phyloP scores from a whole-genome alignment of 2,888 invertebrate genomes.

The Hyposoter dolosus region DNA sequence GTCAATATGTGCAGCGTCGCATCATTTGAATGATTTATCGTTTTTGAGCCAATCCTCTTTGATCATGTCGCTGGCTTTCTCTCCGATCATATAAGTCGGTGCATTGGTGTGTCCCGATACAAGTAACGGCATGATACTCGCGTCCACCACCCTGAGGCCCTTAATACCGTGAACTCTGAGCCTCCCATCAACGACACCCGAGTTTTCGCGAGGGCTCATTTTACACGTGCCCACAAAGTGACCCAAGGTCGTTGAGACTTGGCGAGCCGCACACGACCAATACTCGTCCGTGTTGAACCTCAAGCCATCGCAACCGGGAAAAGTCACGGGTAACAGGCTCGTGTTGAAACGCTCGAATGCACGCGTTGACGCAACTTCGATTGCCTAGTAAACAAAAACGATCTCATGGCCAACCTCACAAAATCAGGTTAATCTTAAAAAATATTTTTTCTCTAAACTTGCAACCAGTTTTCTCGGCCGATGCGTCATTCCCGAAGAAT shows the following conservation, averaged over 20 bases:
- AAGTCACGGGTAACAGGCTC: slow-evolving; percentile 86
- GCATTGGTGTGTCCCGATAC: slow-evolving; percentile 87
- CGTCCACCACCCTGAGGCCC: slow-evolving; percentile 87
- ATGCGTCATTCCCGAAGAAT: not conserved
- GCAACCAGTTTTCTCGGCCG: not conserved
- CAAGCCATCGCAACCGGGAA: slow-evolving; percentile 89
- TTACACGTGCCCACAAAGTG: slow-evolving; percentile 85
- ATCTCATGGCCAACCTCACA: not conserved
- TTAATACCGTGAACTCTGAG: slow-evolving; percentile 86
- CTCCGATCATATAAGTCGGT: slow-evolving; percentile 87
- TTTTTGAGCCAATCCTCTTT: slow-evolving; percentile 83
- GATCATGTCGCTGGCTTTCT: slow-evolving; percentile 87
- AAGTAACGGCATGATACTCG: slow-evolving; percentile 87
- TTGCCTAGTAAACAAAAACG: slow-evolving; percentile 84
- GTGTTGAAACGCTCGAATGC: slow-evolving; percentile 86
- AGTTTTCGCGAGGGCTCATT: slow-evolving; percentile 84
- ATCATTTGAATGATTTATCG: slow-evolving; percentile 16
- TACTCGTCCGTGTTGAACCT: slow-evolving; percentile 89
- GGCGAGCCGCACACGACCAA: slow-evolving; percentile 91
- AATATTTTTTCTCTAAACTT: not conserved
- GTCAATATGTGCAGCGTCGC: not conserved
- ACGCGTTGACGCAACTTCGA: slow-evolving; percentile 86
- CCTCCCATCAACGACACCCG: slow-evolving; percentile 85
- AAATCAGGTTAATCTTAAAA: not conserved
- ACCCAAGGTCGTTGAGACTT: slow-evolving; percentile 90